These are phyloP conservation scores for Actinernus sp. DNA, from an alignment of 92 coral and sea anemone genomes.

Conservation along the genomic window DNA sequence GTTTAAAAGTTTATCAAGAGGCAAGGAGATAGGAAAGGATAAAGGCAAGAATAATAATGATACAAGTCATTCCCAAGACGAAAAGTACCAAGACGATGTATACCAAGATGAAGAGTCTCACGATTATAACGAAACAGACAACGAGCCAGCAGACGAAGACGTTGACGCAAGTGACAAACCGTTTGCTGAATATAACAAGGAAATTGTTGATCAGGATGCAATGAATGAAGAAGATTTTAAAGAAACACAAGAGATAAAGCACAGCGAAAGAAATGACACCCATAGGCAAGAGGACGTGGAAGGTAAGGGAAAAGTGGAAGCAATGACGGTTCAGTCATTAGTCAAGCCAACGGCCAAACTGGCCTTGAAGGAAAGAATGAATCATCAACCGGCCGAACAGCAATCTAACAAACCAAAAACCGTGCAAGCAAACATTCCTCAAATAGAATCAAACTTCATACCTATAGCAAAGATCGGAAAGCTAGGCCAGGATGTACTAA, in stretches of 20 bases:
- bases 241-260: neutral
- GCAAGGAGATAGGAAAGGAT: neutral
- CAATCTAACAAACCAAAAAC: neutral
- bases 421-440: neutral
- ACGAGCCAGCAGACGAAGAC: conserved; percentile 3
- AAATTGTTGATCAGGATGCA: conserved; percentile 38
- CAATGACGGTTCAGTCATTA: too few relatives aligned
- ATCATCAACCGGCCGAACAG: neutral
- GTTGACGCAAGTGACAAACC: conserved; percentile 46
- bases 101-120: neutral
- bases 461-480: neutral
- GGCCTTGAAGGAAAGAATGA: neutral
- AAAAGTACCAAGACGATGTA: neutral
- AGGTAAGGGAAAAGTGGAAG: neutral
- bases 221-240: conserved; percentile 21
- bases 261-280: neutral
- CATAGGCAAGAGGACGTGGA: neutral
- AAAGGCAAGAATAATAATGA: conserved; percentile 7
- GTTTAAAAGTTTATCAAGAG: neutral
- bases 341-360: neutral
- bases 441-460: neutral
- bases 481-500: conserved; percentile 18
- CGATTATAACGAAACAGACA: neutral
- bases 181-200: conserved; percentile 8
- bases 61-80: neutral